Conservation (phyloP, 2,113 vertebrate species). For the Pungitius pungitius region DNA sequence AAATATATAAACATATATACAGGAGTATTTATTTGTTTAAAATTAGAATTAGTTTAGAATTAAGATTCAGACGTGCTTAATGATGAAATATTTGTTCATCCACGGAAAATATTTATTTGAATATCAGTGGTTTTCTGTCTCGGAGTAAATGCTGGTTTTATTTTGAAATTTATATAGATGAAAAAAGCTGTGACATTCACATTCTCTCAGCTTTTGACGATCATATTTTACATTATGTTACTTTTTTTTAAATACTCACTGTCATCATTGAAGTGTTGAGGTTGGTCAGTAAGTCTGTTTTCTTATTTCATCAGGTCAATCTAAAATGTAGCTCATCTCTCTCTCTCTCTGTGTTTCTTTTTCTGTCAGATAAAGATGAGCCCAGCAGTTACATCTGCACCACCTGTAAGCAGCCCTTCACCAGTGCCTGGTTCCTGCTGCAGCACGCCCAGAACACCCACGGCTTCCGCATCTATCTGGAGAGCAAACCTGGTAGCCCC, state of each 20-base stretch:
- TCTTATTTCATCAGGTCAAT: background rate
- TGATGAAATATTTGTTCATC: background rate
- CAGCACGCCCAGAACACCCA: slow-evolving; percentile 99
- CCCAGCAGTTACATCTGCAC: slow-evolving; percentile 99
- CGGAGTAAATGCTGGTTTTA: background rate
- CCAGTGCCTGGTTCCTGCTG: slow-evolving; percentile 99
- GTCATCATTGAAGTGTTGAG: background rate
- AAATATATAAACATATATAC: background rate
- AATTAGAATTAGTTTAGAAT: background rate
- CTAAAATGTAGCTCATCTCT: slow-evolving; percentile 12
- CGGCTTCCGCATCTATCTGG: slow-evolving; percentile 99
- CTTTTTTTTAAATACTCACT: background rate
- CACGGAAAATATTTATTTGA: background rate
- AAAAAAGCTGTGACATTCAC: background rate
- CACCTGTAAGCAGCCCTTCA: slow-evolving; percentile 99
- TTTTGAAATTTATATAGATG: background rate
- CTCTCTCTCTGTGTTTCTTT: slow-evolving; percentile 74
- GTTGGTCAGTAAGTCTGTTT: background rate
- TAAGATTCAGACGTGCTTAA: background rate
- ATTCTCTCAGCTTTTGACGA: background rate
- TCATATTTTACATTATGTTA: background rate
- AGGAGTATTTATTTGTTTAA: background rate
- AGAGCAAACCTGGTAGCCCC: slow-evolving; percentile 96
- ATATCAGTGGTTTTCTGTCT: background rate
- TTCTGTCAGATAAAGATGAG: slow-evolving; percentile 94